Evolutionary conservation across 2,888 invertebrate genomes (phyloP), one percentile per base, ranked within the genome.

Genomic region (Seira musarum): DNA sequence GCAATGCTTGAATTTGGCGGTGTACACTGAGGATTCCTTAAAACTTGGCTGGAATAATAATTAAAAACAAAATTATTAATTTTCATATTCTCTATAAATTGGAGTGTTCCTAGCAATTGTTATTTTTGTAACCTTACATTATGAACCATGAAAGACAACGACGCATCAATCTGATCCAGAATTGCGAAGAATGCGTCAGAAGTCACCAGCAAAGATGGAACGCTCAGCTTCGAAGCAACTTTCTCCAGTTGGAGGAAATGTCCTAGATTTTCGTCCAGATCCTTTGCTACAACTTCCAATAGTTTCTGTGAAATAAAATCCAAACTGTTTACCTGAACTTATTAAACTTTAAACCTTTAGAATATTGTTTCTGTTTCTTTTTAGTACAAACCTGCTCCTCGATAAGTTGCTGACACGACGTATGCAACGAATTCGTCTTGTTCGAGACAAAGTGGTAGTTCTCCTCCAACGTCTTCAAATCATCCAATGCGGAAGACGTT

Each of bases 381-480:
- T 74, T 66, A 24, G 79, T 60, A 25, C 1, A 53, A 30, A 91
- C 91, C 90, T 92, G 97, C 88, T 98, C 96, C 1, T 94, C 93
- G 82, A 97, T 92, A 6, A 98, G 90, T 87, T 97, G 95, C 88
- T 98, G 97, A 88, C 98, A 98, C 84, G 96, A 95, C 80, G 92
- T 93, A 88, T 98, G 97, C 2, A 98, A 90, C 0, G 96, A 95
- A 88, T 95, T 96, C 0, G 98, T 98, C 90, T 97, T 98, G 80
- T 94, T 93, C 0, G 97, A 95, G 0, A 98, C 97, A 88, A 94
- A 92, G 71, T 93, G 92, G 88, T 96, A 97, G 87, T 96, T 94
- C 71, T 92, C 91, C 60, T 93, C 92, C 0, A 98, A 89, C 57
- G 92, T 91, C 60, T 92, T 90, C 64, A 98, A 90, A 84, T 94